phyloP scores from a whole-genome alignment of 2,113 vertebrate species.

The Ptyas mucosa region DNA sequence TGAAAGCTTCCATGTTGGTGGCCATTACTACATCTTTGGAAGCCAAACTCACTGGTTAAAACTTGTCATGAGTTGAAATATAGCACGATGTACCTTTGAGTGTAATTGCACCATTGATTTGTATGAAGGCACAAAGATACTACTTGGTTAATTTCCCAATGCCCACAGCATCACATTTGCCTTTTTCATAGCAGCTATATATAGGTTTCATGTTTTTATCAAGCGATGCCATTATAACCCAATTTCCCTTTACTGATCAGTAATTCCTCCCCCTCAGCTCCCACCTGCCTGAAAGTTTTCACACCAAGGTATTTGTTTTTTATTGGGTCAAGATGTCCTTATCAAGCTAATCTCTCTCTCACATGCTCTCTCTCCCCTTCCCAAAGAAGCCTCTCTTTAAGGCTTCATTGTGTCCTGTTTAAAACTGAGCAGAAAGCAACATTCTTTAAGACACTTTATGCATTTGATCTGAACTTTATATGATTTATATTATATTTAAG shows the following conservation, averaged over 20 bases:
- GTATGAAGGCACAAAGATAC: background rate
- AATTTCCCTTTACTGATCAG: background rate
- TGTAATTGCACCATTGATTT: background rate
- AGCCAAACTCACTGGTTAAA: background rate
- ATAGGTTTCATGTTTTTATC: background rate
- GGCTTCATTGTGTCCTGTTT: background rate
- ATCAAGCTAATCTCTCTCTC: background rate
- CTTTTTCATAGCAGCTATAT: background rate
- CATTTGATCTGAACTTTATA: background rate
- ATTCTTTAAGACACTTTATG: background rate
- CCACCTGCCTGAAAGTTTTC: background rate
- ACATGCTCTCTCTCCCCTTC: background rate
- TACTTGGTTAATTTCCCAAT: background rate
- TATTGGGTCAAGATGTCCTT: too few relatives aligned
- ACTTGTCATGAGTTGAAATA: background rate
- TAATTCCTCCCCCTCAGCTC: background rate
- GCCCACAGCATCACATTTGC: background rate
- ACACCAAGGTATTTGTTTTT: background rate
- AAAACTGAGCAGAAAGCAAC: background rate
- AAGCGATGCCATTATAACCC: background rate
- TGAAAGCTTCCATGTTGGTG: background rate
- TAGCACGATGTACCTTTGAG: background rate
- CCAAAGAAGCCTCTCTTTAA: background rate
- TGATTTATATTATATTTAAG: background rate
- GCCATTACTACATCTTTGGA: background rate